Base-by-base conservation (phyloP, 1,140 invertebrate genomes). In the Stegodyphus mimosarum region DNA sequence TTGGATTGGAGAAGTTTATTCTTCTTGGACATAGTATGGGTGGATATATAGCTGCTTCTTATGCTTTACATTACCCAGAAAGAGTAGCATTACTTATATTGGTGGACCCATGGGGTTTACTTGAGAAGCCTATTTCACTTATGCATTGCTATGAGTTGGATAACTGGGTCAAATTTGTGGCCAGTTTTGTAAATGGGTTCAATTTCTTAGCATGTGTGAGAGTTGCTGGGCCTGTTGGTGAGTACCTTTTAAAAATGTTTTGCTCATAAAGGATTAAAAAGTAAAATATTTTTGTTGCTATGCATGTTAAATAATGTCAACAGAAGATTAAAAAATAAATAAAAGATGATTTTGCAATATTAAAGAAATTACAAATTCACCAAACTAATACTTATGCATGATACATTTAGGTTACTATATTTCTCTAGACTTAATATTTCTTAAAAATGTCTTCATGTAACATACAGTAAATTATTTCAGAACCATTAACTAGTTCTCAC, bases 81-180 rank as follows among this genome's bases (percentile, higher is more conserved):
- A 93, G 94, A 88, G 95, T 99, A 0, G 93, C 95, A 79, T 97
- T 99, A 91, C 90, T 99, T 1, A 95, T 99, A 87, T 91, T 99
- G 33, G 96, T 96, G 0, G 98, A 99, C 91, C 97, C 98, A 0
- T 99, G 98, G 98, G 98, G 98, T 33, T 97, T 99, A 90, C 94
- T 96, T 0, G 95, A 98, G 89, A 93, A 93, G 88, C 95, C 96
- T 0, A 87, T 91, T 3, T 93, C 95, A 87, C 90, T 92, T 9
- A 49, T 71, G 5, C 90, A 92, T 83, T 92, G 91, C 84, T 92
- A 92, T 87, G 92, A 94, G 87, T 90, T 96, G 50, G 95, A 95
- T 10, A 88, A 95, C 2, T 96, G 95, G 95, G 93, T 96, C 1
- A 93, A 94, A 87, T 92, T 96, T 81, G 93, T 93, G 7, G 94